These are phyloP conservation scores for Cebuella pygmaea DNA, from an alignment of 2,797 vertebrate genomes.

Conservation along the genomic window DNA sequence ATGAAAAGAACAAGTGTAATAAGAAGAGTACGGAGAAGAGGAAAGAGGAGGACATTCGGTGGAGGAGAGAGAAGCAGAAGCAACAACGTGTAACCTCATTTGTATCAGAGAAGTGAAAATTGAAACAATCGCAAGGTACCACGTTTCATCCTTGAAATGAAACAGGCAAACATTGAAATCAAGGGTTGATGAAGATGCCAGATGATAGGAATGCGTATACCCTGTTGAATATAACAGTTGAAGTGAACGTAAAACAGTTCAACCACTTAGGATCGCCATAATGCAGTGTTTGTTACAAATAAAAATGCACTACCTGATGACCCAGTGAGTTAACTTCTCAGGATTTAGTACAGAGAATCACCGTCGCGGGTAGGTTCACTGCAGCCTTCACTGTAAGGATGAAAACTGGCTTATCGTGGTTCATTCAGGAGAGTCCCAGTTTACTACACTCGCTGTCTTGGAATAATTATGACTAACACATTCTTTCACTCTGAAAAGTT, in stretches of 20 bases:
- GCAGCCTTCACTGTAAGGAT: neutral
- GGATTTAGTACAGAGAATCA: neutral
- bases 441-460: too few relatives aligned
- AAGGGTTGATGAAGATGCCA: fast-evolving
- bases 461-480: neutral
- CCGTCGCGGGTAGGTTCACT: fast-evolving
- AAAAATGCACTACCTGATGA: neutral
- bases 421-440: neutral
- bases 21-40: fast-evolving
- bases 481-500: neutral
- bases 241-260: neutral
- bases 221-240: neutral
- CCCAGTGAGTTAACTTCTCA: fast-evolving
- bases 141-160: neutral
- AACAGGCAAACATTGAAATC: too few relatives aligned
- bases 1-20: neutral
- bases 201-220: fast-evolving
- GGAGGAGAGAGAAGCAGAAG: too few relatives aligned
- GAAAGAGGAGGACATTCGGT: too few relatives aligned
- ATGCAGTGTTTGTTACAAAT: neutral
- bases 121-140: neutral
- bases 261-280: neutral
- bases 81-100: too few relatives aligned
- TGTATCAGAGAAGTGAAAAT: too few relatives aligned
- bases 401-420: fast-evolving